Evolutionary conservation across 2,888 invertebrate species (phyloP).

Genomic region (Drosophila suboccidentalis): DNA sequence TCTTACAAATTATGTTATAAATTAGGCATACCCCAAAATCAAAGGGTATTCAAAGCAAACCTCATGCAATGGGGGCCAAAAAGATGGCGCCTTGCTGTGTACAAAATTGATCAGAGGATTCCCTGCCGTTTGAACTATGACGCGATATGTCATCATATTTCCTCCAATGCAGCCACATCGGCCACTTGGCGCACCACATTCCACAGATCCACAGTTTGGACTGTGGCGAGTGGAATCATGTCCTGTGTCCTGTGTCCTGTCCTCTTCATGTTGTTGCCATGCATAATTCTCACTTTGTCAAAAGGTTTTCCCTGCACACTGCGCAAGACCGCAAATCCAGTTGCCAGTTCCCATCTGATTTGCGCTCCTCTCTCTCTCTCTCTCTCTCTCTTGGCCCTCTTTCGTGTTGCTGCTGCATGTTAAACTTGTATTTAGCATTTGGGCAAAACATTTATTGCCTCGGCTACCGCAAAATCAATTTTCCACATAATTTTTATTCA

Average conservation of each 20-base stretch:
- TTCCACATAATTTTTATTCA: conserved; percentile 60
- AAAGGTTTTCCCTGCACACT: conserved; percentile 56
- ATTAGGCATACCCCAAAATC: not conserved
- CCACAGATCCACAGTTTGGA: conserved; percentile 13
- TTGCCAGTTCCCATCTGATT: conserved; percentile 27
- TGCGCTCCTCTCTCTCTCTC: conserved; percentile 5
- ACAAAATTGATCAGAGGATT: conserved; percentile 86
- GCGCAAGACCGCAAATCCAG: conserved; percentile 60
- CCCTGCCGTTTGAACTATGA: conserved; percentile 86
- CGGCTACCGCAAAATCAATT: conserved; percentile 81
- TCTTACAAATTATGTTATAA: not conserved
- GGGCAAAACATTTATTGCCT: conserved; percentile 63
- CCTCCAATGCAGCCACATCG: conserved; percentile 57
- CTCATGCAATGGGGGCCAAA: conserved; percentile 59
- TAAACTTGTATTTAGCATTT: conserved; percentile 62
- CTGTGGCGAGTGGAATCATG: not conserved
- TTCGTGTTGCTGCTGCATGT: conserved; percentile 43
- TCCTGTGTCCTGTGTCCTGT: conserved; percentile 14
- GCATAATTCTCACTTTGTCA: conserved; percentile 76
- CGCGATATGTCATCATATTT: conserved; percentile 86
- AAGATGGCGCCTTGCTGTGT: conserved; percentile 85
- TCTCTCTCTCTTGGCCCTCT: not conserved
- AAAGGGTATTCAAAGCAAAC: conserved; percentile 47
- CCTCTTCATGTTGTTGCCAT: conserved; percentile 52
- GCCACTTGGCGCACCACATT: conserved; percentile 32